Evolutionary conservation across 1,140 invertebrate species (phyloP), one percentile per base, ranked within the genome.

Genomic region (Conopomorpha cramerella): DNA sequence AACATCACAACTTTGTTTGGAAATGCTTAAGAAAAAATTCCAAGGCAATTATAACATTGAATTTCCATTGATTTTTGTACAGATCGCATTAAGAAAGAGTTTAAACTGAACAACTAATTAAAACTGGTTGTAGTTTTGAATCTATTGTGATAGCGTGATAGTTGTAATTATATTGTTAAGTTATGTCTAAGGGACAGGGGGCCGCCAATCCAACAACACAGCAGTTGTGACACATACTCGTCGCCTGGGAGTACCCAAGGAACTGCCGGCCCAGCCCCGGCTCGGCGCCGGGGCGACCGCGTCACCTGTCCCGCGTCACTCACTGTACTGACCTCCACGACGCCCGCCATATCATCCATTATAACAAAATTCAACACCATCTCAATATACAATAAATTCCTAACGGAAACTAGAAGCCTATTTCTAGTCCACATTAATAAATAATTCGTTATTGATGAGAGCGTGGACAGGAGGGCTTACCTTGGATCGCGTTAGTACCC

Each of bases 1-100:
- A 74, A 70, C 65, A 64, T 72, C 71, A 72, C 67, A 72, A 68
- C 63, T 68, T 63, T n/a, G n/a, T 50, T 54, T 68, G 63, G 64
- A 68, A 66, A 68, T 55, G 59, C 55, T 63, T 59, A 6, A 62
- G 58, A 58, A 56, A 64, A 64, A 66, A 56, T 38, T 61, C 61
- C 55, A 72, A 68, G 65, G 64, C 64, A 68, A 50, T n/a, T n/a
- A 58, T 48, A 63, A 63, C 56, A 65, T 66, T 57, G 55, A 67
- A 46, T 40, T 46, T 45, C 59, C 42, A 36, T 52, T 37, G 46
- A 41, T 48, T 43, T 45, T 63, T 63, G 60, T 54, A 62, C 58
- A 58, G 56, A 59, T 55, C 40, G 46, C 45, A 46, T n/a, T n/a
- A n/a, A n/a, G n/a, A n/a, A n/a, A n/a, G n/a, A n/a, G n/a, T n/a